Evolutionary conservation across 2,797 vertebrate genomes (phyloP).

Genomic region (Poecilia velifera): DNA sequence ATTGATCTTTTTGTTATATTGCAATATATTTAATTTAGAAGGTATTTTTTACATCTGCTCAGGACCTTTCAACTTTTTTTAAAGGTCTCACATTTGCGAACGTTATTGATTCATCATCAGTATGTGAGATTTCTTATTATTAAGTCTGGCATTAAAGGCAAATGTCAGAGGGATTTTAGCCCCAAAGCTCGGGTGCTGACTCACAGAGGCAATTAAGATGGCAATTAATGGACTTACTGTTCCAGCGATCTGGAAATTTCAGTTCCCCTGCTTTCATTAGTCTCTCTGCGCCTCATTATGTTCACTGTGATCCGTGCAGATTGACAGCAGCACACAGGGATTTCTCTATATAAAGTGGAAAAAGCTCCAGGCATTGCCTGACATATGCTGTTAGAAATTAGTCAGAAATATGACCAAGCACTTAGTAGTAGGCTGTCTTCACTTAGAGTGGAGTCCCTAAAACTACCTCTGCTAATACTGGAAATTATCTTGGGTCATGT

Average conservation of each 20-base stretch:
- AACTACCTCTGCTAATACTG: neutral
- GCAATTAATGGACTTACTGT: conserved; percentile 36
- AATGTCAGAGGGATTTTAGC: conserved; percentile 58
- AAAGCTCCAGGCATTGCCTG: neutral
- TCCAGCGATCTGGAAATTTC: conserved; percentile 13
- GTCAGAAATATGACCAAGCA: neutral
- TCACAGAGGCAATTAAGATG: conserved; percentile 45
- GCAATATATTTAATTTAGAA: conserved; percentile 20
- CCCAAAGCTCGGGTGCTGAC: conserved; percentile 27
- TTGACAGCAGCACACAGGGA: conserved; percentile 6
- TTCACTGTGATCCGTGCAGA: conserved; percentile 28
- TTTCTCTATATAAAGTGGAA: neutral
- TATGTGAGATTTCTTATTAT: conserved; percentile 28
- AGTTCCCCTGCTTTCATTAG: conserved; percentile 27
- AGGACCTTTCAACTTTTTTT: conserved; percentile 33
- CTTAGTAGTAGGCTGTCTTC: neutral
- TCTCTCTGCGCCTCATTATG: conserved; percentile 50
- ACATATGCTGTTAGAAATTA: neutral
- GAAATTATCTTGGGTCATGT: neutral
- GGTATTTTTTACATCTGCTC: conserved; percentile 11
- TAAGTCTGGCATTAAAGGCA: conserved; percentile 46
- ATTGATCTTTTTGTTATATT: neutral
- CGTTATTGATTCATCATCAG: conserved; percentile 43
- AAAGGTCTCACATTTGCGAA: conserved; percentile 39
- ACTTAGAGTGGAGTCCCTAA: neutral